Conservation (phyloP, 2,888 invertebrate species). For the Leptinotarsa rubiginosa region DNA sequence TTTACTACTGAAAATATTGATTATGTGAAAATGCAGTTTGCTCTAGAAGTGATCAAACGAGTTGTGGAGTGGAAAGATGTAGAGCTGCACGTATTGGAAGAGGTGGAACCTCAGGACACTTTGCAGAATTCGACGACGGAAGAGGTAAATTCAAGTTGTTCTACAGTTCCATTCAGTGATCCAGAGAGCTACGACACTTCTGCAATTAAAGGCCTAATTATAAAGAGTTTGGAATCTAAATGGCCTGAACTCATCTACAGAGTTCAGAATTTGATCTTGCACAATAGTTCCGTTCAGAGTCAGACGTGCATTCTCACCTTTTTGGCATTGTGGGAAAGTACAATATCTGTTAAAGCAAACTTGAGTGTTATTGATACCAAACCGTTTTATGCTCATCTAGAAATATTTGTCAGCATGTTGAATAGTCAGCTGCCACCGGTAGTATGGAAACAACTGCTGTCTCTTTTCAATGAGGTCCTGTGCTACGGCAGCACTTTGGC, state of each 20-base stretch:
- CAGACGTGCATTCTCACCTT: conserved; percentile 84
- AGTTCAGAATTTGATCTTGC: conserved; percentile 72
- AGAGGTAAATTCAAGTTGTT: conserved; percentile 65
- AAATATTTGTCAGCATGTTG: conserved; percentile 80
- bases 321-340: conserved; percentile 88
- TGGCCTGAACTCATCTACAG: conserved; percentile 86
- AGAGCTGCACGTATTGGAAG: conserved; percentile 82
- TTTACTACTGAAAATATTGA: conserved; percentile 76
- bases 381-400: conserved; percentile 87
- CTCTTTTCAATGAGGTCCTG: conserved; percentile 88
- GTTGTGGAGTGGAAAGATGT: conserved; percentile 91
- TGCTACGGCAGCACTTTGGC: conserved; percentile 93
- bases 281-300: conserved; percentile 72
- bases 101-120: conserved; percentile 59
- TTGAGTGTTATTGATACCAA: conserved; percentile 90
- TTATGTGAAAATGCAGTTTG: conserved; percentile 82
- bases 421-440: conserved; percentile 80
- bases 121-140: too few species aligned
- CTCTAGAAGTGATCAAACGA: conserved; percentile 85
- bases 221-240: conserved; percentile 85
- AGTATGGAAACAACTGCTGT: conserved; percentile 86
- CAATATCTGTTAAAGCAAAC: conserved; percentile 91
- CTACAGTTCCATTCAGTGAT: conserved; percentile 76
- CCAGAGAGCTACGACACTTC: conserved; percentile 88
- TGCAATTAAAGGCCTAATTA: conserved; percentile 86